A percentile compares a stretch with the other conserved stretches of the same genome.
Conservation (phyloP, 1,140 invertebrate genomes). For the Cheumatopsyche charites region DNA sequence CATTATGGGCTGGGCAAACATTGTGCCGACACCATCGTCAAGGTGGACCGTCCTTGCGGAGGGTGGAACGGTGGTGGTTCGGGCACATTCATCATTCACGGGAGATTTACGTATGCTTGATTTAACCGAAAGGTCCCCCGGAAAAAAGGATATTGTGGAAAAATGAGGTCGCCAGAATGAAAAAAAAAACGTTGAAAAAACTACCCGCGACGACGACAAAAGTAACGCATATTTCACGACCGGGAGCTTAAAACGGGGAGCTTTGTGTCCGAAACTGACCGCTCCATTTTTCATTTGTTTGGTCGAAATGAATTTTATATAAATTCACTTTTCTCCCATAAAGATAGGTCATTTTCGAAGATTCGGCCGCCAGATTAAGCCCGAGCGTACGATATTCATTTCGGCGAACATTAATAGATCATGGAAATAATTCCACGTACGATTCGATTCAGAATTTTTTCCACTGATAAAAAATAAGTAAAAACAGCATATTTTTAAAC, state of each 20-base stretch:
- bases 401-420: not conserved
- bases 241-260: slow-evolving; percentile 7
- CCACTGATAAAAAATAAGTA: too few relatives aligned
- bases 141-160: not conserved
- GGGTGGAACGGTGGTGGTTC: too few relatives aligned
- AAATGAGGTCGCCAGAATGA: not conserved
- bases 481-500: too few relatives aligned
- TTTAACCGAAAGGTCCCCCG: slow-evolving; percentile 2
- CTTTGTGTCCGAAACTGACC: slow-evolving; percentile 24
- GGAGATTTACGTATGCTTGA: slow-evolving; percentile 15
- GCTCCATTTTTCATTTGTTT: slow-evolving; percentile 25
- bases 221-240: slow-evolving; percentile 21
- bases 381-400: not conserved
- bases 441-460: too few relatives aligned
- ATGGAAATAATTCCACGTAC: not conserved
- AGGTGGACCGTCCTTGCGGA: not conserved
- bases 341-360: not conserved
- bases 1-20: slow-evolving; percentile 10
- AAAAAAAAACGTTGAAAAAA: not conserved
- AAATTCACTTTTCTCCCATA: not conserved
- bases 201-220: slow-evolving; percentile 17
- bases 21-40: not conserved
- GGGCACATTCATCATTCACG: slow-evolving; percentile 7
- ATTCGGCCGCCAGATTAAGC: not conserved
- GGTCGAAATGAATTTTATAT: slow-evolving; percentile 10